phyloP scores from a whole-genome alignment of 2,888 invertebrate species.

The Chrysina gloriosa region DNA sequence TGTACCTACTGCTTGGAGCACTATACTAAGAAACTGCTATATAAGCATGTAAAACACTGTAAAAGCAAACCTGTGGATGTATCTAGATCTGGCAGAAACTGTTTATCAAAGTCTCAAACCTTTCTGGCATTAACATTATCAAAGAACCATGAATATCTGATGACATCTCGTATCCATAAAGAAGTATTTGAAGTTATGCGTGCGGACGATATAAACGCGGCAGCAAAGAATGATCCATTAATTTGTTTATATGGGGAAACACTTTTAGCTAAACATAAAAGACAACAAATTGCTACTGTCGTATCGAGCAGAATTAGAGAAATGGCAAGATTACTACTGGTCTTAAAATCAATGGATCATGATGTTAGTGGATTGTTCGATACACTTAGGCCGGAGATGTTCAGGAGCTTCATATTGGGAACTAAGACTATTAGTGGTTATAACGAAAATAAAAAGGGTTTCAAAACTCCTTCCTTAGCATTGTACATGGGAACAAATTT shows the following conservation, averaged over 20 bases:
- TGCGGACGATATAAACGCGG: constrained; percentile 40
- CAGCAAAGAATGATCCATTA: constrained; percentile 42
- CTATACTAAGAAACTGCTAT: too few species aligned
- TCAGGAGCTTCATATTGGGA: constrained; percentile 28
- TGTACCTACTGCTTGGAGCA: too few species aligned
- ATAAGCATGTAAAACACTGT: too few species aligned
- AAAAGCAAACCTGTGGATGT: too few species aligned
- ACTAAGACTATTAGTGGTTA: constrained; percentile 44
- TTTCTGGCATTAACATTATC: too few species aligned
- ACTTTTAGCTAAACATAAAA: constrained; percentile 44
- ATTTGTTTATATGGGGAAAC: too few species aligned
- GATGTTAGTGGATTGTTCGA: constrained; percentile 37
- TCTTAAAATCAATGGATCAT: constrained; percentile 21
- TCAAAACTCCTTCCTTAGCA: constrained; percentile 41
- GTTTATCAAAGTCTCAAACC: too few species aligned
- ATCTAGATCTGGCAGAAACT: too few species aligned
- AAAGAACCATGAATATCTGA: too few species aligned
- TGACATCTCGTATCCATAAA: too few species aligned
- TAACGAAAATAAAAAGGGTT: constrained; percentile 32
- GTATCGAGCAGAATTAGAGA: constrained; percentile 45
- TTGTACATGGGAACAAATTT: too few species aligned
- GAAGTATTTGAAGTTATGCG: constrained; percentile 45
- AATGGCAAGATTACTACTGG: constrained; percentile 41
- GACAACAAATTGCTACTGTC: constrained; percentile 41
- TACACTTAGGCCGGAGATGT: constrained; percentile 40